A percentile compares a stretch with the other conserved stretches of the same genome.
Evolutionary conservation across 2,888 invertebrate genomes (phyloP).

Genomic region (Meta bourneti): DNA sequence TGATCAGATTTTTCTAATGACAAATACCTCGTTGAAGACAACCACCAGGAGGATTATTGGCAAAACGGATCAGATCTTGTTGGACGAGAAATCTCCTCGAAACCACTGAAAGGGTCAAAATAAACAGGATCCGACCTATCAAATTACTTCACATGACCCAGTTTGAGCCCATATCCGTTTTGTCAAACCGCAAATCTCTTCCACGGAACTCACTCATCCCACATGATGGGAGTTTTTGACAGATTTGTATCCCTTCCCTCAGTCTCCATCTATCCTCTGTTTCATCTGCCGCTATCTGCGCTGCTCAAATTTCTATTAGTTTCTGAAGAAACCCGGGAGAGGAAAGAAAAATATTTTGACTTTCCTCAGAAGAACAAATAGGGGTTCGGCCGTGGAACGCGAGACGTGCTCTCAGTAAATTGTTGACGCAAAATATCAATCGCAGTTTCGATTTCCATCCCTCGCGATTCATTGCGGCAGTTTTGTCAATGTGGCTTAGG

Average conservation of each 20-base stretch:
- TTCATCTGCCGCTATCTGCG: slow-evolving; percentile 14
- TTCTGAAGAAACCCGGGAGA: slow-evolving; percentile 27
- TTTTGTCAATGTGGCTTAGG: slow-evolving; percentile 5
- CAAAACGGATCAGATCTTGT: too few relatives aligned
- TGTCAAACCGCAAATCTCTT: too few relatives aligned
- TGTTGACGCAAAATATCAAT: slow-evolving; percentile 48
- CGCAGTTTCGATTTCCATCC: slow-evolving; percentile 24
- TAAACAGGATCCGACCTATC: too few relatives aligned
- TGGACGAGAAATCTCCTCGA: too few relatives aligned
- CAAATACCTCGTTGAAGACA: too few relatives aligned
- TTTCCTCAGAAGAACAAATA: slow-evolving; percentile 8
- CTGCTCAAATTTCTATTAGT: slow-evolving; percentile 48
- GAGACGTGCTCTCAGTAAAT: slow-evolving; percentile 25
- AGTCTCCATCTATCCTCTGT: neutral
- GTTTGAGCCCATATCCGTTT: too few relatives aligned
- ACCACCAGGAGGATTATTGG: too few relatives aligned
- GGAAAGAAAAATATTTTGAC: slow-evolving; percentile 47
- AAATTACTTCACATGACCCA: too few relatives aligned
- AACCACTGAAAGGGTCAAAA: too few relatives aligned
- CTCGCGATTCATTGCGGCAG: neutral
- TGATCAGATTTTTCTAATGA: too few relatives aligned
- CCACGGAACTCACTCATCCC: neutral
- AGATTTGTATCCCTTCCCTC: slow-evolving; percentile 38
- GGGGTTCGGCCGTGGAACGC: neutral
- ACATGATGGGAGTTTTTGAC: neutral